Percentiles rank a stretch among this genome's conserved stretches.
Conservation (phyloP, 64 coral and sea anemone genomes). For the Actinia tenebrosa region DNA sequence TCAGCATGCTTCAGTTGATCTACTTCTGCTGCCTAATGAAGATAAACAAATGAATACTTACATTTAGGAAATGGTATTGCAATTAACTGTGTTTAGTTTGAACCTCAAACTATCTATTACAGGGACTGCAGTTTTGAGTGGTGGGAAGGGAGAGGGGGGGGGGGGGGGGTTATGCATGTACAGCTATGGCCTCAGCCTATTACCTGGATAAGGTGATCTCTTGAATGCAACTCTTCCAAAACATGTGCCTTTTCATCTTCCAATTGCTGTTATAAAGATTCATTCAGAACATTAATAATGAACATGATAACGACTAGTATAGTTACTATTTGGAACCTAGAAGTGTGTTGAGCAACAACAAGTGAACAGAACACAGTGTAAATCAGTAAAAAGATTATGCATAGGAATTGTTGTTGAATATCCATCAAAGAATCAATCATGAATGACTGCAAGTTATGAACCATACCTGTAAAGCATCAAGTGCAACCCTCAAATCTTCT, state of each 20-base stretch:
- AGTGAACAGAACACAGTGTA: no score
- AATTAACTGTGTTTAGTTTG: no score
- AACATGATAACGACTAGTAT: no score
- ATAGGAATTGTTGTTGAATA: no score
- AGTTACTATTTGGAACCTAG: no score
- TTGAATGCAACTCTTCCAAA: constrained; percentile 60
- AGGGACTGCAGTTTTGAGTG: no score
- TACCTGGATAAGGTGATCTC: constrained; percentile 85
- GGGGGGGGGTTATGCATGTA: no score
- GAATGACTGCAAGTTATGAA: neutral
- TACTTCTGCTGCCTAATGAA: constrained; percentile 48
- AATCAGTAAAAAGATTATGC: no score
- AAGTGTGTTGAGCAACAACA: no score
- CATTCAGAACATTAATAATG: neutral
- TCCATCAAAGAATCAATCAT: no score
- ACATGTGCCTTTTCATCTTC: constrained; percentile 66
- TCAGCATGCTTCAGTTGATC: constrained; percentile 74
- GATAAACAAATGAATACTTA: neutral
- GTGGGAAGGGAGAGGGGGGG: no score
- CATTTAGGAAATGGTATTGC: neutral
- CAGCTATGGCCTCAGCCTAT: neutral
- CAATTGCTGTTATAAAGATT: constrained; percentile 38
- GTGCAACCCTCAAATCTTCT: constrained; percentile 48
- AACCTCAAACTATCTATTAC: no score
- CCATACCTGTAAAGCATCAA: constrained; percentile 54